Conservation (phyloP, 2,888 invertebrate genomes). For the Ophion slaviceki region DNA sequence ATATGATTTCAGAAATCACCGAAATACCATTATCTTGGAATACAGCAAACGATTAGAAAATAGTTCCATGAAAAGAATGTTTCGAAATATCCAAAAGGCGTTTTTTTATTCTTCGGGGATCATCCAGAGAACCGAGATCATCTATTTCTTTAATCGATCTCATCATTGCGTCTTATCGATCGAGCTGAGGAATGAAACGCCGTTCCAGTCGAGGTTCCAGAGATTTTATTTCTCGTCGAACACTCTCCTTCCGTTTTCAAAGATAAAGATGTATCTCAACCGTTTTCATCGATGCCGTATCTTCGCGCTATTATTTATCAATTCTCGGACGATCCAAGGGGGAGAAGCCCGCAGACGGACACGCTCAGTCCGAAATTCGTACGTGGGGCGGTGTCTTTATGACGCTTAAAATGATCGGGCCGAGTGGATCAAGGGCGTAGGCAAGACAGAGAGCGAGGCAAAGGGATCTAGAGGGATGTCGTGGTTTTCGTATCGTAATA, state of each 20-base stretch:
- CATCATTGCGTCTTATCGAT: constrained; percentile 20
- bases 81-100: neutral
- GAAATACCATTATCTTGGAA: too few species aligned
- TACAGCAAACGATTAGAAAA: too few species aligned
- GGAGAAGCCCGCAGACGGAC: constrained; percentile 37
- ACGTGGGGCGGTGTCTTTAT: constrained; percentile 81
- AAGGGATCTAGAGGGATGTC: constrained; percentile 38
- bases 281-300: constrained; percentile 57
- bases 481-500: constrained; percentile 73
- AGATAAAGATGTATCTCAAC: constrained; percentile 36
- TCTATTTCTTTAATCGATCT: neutral
- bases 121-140: constrained; percentile 29
- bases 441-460: neutral
- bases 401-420: constrained; percentile 76
- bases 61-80: too few species aligned
- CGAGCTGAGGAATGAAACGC: constrained; percentile 3
- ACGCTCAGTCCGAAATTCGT: constrained; percentile 24
- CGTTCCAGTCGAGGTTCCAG: constrained; percentile 27
- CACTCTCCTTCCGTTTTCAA: constrained; percentile 5
- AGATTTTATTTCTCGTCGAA: constrained; percentile 43
- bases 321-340: constrained; percentile 70
- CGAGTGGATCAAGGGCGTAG: constrained; percentile 50
- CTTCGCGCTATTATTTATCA: constrained; percentile 69
- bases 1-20: too few species aligned
- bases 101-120: neutral